A percentile compares a stretch with the other conserved stretches of the same genome.
These are phyloP conservation scores for Sinocyclocheilus grahami DNA, from an alignment of 2,113 vertebrate genomes.

Conservation along the genomic window DNA sequence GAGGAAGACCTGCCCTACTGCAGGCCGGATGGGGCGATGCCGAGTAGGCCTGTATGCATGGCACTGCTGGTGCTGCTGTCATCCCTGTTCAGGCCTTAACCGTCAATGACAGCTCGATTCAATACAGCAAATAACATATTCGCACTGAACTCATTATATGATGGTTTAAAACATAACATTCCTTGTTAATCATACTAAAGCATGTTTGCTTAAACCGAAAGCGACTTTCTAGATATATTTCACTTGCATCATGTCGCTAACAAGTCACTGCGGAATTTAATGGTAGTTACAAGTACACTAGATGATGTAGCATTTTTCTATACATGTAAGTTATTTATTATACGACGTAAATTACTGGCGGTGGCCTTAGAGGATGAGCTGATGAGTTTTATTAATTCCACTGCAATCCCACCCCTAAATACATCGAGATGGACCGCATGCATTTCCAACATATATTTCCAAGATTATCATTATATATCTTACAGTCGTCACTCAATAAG, in stretches of 20 bases:
- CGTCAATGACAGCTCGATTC: slow-evolving; percentile 1
- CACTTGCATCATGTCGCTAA: background rate
- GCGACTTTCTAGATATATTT: background rate
- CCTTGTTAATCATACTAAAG: background rate
- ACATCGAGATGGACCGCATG: background rate
- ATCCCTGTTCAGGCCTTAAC: slow-evolving; percentile 10
- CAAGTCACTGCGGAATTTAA: background rate
- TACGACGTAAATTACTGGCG: background rate
- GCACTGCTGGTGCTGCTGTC: background rate
- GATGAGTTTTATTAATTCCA: slow-evolving; percentile 30
- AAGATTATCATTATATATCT: background rate
- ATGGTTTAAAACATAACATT: background rate
- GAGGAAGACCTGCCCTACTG: slow-evolving; percentile 14
- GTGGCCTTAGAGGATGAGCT: background rate
- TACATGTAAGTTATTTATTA: background rate
- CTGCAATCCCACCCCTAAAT: slow-evolving; percentile 11
- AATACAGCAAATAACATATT: background rate
- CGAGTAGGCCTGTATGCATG: slow-evolving; percentile 34
- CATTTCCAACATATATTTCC: background rate
- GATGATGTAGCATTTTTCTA: background rate
- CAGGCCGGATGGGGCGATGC: slow-evolving; percentile 54
- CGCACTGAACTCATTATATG: background rate
- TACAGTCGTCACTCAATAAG: background rate
- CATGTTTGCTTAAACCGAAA: background rate
- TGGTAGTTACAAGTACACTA: background rate